These are phyloP conservation scores for Eulithis prunata DNA, from an alignment of 2,888 invertebrate species.

Conservation along the genomic window DNA sequence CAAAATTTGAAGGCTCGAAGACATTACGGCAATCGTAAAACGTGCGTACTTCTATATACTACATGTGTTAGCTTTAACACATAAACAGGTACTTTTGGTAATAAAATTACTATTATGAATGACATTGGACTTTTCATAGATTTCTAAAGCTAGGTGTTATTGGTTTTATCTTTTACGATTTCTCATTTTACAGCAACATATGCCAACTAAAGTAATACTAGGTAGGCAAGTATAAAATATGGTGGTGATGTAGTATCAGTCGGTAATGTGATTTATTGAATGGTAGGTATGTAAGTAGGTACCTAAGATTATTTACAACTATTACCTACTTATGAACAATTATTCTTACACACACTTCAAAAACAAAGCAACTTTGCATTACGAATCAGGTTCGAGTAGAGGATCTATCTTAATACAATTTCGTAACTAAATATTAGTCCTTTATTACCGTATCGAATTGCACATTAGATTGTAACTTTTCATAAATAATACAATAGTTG, in stretches of 20 bases:
- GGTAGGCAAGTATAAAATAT: too few relatives aligned
- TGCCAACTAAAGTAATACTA: too few relatives aligned
- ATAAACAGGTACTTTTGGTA: slow-evolving; percentile 3
- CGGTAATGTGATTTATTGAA: too few relatives aligned
- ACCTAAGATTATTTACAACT: too few relatives aligned
- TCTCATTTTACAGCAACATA: not conserved
- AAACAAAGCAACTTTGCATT: too few relatives aligned
- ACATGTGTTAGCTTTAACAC: too few relatives aligned
- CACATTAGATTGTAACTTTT: slow-evolving; percentile 11
- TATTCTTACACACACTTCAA: too few relatives aligned
- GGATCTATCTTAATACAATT: not conserved
- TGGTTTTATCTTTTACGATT: slow-evolving; percentile 17
- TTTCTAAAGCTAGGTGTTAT: slow-evolving; percentile 10
- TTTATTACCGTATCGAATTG: slow-evolving; percentile 25
- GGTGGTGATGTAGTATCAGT: too few relatives aligned
- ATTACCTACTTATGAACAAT: too few relatives aligned
- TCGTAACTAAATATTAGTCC: slow-evolving; percentile 12
- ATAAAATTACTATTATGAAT: not conserved
- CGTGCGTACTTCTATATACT: too few relatives aligned
- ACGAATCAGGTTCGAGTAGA: too few relatives aligned
- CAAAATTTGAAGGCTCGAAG: slow-evolving; percentile 12
- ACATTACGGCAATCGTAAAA: slow-evolving; percentile 19
- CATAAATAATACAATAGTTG: slow-evolving; percentile 21
- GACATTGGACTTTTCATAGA: slow-evolving; percentile 8
- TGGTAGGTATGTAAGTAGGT: too few relatives aligned